Conservation (phyloP, 2,797 vertebrate species). For the Nyctalus aviator region DNA sequence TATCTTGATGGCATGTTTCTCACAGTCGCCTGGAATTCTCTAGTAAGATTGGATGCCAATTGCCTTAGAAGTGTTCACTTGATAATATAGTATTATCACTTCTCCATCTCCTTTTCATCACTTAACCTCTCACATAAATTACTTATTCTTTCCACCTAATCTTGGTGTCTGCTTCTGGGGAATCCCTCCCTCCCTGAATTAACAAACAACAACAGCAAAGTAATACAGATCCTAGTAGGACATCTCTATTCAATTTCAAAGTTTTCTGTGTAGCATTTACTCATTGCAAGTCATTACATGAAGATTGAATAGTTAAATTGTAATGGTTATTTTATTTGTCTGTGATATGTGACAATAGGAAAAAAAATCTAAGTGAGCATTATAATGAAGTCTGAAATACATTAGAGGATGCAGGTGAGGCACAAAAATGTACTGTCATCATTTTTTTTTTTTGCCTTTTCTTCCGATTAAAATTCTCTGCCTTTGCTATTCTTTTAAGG, state of each 20-base stretch:
- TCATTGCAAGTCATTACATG: not conserved
- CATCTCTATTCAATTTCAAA: not conserved
- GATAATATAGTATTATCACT: not conserved
- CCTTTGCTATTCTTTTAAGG: not conserved
- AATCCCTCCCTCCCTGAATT: not conserved
- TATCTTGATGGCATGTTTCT: not conserved
- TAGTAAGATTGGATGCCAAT: not conserved
- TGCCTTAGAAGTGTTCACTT: not conserved
- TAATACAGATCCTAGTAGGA: not conserved
- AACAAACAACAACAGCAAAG: not conserved
- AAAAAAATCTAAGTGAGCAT: not conserved
- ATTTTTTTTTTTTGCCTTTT: not conserved
- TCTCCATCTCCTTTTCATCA: not conserved
- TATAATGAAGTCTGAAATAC: not conserved
- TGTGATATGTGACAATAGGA: not conserved
- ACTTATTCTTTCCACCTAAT: not conserved
- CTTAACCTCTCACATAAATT: not conserved
- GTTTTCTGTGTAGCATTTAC: not conserved
- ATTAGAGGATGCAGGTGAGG: not conserved
- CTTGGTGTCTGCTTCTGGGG: not conserved
- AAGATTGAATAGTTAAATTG: not conserved
- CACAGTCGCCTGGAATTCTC: not conserved
- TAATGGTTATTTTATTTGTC: not conserved
- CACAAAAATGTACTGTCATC: not conserved
- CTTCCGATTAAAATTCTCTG: not conserved